Conservation (phyloP, 2,888 invertebrate genomes). For the Seira ritae region DNA sequence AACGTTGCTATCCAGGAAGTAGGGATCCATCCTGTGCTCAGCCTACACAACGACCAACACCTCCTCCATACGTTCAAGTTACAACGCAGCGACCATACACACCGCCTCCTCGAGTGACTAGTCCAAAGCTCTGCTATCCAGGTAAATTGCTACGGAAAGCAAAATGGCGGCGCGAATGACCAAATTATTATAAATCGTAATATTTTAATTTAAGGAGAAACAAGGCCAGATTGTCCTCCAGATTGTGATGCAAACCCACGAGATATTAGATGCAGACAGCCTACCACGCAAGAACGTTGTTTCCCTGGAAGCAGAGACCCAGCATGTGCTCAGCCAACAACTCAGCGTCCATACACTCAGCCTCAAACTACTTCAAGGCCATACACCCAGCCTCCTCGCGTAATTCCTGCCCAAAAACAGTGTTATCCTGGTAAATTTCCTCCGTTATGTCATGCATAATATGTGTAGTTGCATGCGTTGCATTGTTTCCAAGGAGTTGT, state of each 20-base stretch:
- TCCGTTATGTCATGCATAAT: too few species aligned
- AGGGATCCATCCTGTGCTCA: slow-evolving; percentile 54
- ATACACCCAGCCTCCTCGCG: too few species aligned
- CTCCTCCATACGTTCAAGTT: background rate
- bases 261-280: background rate
- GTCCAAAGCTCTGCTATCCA: slow-evolving; percentile 56
- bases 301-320: background rate
- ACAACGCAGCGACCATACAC: slow-evolving; percentile 15
- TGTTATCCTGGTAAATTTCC: slow-evolving; percentile 9
- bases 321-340: background rate
- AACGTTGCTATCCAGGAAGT: slow-evolving; percentile 44
- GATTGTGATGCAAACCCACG: slow-evolving; percentile 14
- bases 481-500: too few species aligned
- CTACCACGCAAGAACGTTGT: background rate
- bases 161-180: too few species aligned
- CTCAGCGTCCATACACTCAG: background rate
- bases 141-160: slow-evolving; percentile 31
- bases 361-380: background rate
- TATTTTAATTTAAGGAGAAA: background rate
- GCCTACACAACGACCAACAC: too few species aligned
- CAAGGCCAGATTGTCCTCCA: slow-evolving; percentile 6
- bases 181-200: too few species aligned
- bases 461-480: too few species aligned
- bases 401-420: too few species aligned
- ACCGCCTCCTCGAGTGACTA: background rate